These are phyloP conservation scores for Hippoglossus stenolepis DNA, from an alignment of 2,113 vertebrate genomes.

Conservation along the genomic window DNA sequence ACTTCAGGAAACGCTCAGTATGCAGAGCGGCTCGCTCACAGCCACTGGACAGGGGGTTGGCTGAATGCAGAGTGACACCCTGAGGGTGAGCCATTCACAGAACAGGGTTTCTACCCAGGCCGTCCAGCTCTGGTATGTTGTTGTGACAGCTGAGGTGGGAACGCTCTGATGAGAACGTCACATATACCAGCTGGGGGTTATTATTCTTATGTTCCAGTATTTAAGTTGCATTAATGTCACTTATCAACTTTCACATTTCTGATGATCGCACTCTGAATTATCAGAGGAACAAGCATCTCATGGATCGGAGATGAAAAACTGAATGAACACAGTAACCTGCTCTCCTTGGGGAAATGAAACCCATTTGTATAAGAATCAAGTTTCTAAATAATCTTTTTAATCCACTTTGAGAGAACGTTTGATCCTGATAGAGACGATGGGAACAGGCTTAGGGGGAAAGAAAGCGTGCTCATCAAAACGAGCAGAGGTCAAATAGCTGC, in stretches of 20 bases:
- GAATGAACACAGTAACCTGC: no score
- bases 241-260: background rate
- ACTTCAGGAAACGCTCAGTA: slow-evolving; percentile 63
- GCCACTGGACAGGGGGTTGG: slow-evolving; percentile 16
- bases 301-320: background rate
- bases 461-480: slow-evolving; percentile 38
- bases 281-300: background rate
- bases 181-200: slow-evolving; percentile 37
- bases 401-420: slow-evolving; percentile 49
- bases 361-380: slow-evolving; percentile 30
- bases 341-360: slow-evolving; percentile 19
- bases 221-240: no score
- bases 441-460: background rate
- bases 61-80: slow-evolving; percentile 72
- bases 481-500: slow-evolving; percentile 44
- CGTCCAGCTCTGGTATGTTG: slow-evolving; percentile 46
- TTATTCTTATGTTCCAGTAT: no score
- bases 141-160: slow-evolving; percentile 40
- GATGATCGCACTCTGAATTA: background rate
- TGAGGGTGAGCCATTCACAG: slow-evolving; percentile 54
- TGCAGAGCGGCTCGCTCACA: slow-evolving; percentile 61
- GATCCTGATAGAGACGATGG: slow-evolving; percentile 22
- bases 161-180: slow-evolving; percentile 33
- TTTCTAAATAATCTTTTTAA: slow-evolving; percentile 55
- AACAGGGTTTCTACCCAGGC: slow-evolving; percentile 42